phyloP scores from a whole-genome alignment of 2,797 vertebrate species.

The Anguilla obscura region DNA sequence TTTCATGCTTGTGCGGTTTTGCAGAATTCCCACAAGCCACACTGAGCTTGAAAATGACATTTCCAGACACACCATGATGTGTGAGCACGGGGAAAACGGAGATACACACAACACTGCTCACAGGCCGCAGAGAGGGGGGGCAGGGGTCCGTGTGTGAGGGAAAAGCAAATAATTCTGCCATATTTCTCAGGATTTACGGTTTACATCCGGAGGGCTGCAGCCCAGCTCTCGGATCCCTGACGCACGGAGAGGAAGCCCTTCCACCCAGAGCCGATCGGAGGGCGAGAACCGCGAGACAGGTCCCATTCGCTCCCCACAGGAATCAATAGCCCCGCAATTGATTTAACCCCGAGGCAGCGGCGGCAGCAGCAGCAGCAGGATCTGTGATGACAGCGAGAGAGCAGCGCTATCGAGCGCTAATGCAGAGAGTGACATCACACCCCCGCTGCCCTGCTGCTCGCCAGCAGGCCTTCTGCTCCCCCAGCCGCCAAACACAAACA shows the following conservation, averaged over 20 bases:
- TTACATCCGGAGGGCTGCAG: background rate
- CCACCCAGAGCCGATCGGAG: too few species aligned
- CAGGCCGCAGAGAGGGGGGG: background rate
- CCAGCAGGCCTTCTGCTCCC: background rate
- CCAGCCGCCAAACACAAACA: background rate
- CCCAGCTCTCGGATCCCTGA: background rate
- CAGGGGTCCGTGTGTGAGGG: background rate
- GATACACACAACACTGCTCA: background rate
- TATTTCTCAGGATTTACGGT: background rate
- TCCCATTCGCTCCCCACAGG: background rate
- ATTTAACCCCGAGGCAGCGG: background rate
- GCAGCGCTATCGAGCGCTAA: background rate
- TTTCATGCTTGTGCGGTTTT: background rate
- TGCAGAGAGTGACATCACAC: background rate
- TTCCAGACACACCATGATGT: background rate
- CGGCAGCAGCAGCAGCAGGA: background rate
- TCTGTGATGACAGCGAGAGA: background rate
- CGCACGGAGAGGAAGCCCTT: background rate
- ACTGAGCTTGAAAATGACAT: background rate
- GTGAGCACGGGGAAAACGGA: background rate
- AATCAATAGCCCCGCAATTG: constrained; percentile 16
- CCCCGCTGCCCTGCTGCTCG: background rate
- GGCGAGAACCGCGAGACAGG: background rate
- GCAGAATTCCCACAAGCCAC: background rate
- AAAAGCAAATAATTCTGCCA: background rate